Percentiles rank a stretch among this genome's conserved stretches.
Evolutionary conservation across 1,140 invertebrate species (phyloP).

Genomic region (Camponotus pennsylvanicus): DNA sequence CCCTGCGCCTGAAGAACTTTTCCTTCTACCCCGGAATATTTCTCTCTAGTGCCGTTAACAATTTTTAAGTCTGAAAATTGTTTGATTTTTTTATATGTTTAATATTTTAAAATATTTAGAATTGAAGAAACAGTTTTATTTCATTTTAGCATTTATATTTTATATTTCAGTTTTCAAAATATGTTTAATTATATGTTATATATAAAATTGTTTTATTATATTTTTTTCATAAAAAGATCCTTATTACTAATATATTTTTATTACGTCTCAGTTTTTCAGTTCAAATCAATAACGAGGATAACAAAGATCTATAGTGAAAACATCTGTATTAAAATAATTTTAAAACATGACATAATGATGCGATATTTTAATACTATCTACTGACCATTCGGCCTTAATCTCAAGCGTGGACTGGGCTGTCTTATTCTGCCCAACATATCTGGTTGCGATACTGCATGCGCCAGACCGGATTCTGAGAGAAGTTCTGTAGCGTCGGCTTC

Average conservation of each 20-base stretch:
- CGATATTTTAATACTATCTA: not conserved
- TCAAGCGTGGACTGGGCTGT: constrained; percentile 78
- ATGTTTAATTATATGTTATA: too few species aligned
- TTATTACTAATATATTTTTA: constrained; percentile 16
- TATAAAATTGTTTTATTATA: not conserved
- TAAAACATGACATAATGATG: not conserved
- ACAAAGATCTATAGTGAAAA: not conserved
- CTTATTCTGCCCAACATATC: constrained; percentile 81
- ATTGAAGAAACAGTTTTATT: not conserved
- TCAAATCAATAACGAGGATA: not conserved
- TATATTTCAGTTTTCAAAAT: not conserved
- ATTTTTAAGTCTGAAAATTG: constrained; percentile 77
- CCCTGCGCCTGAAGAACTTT: constrained; percentile 84
- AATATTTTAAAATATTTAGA: too few species aligned
- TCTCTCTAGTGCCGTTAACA: constrained; percentile 79
- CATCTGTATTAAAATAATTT: not conserved
- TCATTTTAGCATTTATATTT: constrained; percentile 10
- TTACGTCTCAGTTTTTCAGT: not conserved
- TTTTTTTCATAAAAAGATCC: not conserved
- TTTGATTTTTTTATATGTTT: too few species aligned
- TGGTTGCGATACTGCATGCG: constrained; percentile 85
- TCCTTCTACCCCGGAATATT: constrained; percentile 82
- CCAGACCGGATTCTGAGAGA: constrained; percentile 79
- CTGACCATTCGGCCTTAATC: constrained; percentile 78
- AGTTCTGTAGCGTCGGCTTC: constrained; percentile 84